Base-by-base conservation (phyloP, 1,140 invertebrate species). In the Magallana gigas region DNA sequence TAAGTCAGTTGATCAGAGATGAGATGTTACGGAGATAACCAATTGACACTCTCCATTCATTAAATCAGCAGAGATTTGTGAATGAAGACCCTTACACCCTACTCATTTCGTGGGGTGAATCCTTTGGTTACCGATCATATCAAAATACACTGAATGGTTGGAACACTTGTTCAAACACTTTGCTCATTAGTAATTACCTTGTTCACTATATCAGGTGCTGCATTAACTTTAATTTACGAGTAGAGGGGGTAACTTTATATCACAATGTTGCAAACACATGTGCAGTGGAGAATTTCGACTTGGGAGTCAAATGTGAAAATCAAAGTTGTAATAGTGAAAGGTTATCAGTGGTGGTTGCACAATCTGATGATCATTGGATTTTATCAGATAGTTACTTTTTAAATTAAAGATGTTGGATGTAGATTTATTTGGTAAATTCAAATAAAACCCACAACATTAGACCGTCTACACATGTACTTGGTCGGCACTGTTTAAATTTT, bases 171-270 rank as follows among this genome's bases (percentile, higher is more conserved):
- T 76, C 68, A 76, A 76, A 76, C 68, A 76, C 29, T 76, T 36
- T 76, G 68, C 68, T 76, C 68, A 76, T 76, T 76, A 29, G 68
- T 76, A 76, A 76, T 76, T 76, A 76, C 68, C 68, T 11, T 29
- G 68, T 8, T 76, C 68, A 76, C 68, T 29, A 11, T 23, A 36
- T 76, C 68, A 76, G 68, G 68, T 76, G 68, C 68, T 76, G 23
- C 16, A n/a, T 64, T 64, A 64, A 18, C 60, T 14, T 14, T 64
- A 64, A 18, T 76, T 76, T 76, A 76, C 14, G 68, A 76, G 23
- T 36, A 23, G 18, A n/a, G 16, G 18, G 16, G n/a, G 60, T 64
- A 64, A 64, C 6, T 16, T 16, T 76, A 76, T 76, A 76, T 29
- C 68, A 11, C 36, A 48, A 48, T 62, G 60, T 76, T 76, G 23